Evolutionary conservation across 2,888 invertebrate genomes (phyloP), one percentile per base, ranked within the genome.

Genomic region (Heliconius charithonia): DNA sequence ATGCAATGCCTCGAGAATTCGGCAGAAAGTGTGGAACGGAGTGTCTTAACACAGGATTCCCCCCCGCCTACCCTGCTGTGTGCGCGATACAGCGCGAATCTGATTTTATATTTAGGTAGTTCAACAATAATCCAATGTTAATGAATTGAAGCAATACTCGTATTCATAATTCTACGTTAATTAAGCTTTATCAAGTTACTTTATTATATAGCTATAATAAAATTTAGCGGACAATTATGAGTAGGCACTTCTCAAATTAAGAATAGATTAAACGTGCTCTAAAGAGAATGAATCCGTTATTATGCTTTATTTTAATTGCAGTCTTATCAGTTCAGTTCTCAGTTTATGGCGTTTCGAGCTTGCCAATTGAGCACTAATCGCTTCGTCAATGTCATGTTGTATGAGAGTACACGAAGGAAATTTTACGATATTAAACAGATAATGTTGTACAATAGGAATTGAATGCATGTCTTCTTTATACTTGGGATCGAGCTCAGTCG

Each of bases 141-240:
- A 65, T 27, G 1, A 67, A 37, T n/a, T 32, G 67, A 67, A 67
- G n/a, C 13, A 67, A n/a, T 67, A 66, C 32, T 66, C 22, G 32
- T 66, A 29, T 66, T 12, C 37, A 66, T 66, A 37, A 67, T 67
- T 67, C 37, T 67, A 37, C 22, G 37, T 37, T 67, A 37, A 67
- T 67, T 67, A 67, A 37, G 67, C n/a, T 37, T n/a, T n/a, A n/a
- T 6, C n/a, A 32, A 37, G n/a, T 67, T 67, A 67, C 66, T 22
- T 19, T 37, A 67, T 67, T 7, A 32, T 67, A 13, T n/a, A 67
- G 67, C 32, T 67, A 67, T 37, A 67, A 67, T 66, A 67, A 67
- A 67, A 67, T 67, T 37, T 67, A 4, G 67, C 4, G n/a, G 1
- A 22, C n/a, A n/a, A 67, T 67, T 37, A 12, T 32, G n/a, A 32